Evolutionary conservation across 92 coral and sea anemone genomes (phyloP).

Genomic region (Blastomussa wellsi): DNA sequence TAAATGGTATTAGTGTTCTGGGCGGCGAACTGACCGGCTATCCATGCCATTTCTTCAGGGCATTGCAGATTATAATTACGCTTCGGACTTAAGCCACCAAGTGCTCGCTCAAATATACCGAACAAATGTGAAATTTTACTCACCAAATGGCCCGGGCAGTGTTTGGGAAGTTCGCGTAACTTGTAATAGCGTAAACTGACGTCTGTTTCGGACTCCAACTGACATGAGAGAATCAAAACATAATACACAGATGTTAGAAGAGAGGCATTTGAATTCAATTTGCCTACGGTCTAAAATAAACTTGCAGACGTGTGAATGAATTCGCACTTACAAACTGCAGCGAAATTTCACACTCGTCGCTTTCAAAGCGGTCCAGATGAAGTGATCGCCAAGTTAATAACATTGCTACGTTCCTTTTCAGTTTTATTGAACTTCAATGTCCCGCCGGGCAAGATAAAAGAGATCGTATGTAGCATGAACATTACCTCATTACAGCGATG

Average conservation of each 20-base stretch:
- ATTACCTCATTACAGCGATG: conserved; percentile 90
- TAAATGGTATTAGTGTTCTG: conserved; percentile 14
- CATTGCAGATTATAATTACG: conserved; percentile 21
- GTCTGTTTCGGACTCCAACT: conserved; percentile 83
- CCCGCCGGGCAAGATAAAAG: conserved; percentile 83
- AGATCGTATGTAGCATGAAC: conserved; percentile 61
- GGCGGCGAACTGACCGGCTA: conserved; percentile 33
- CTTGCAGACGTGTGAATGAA: conserved; percentile 67
- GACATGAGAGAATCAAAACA: conserved; percentile 56
- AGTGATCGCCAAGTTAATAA: conserved; percentile 36
- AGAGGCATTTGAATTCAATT: conserved; percentile 69
- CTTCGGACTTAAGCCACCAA: conserved; percentile 34
- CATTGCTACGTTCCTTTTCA: conserved; percentile 38
- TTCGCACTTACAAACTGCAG: conserved; percentile 6
- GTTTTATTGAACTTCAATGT: conserved; percentile 57
- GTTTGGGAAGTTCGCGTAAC: conserved; percentile 86
- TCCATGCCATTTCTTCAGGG: conserved; percentile 24
- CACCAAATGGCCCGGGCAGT: conserved; percentile 98
- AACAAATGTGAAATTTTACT: conserved; percentile 47
- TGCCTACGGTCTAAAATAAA: conserved; percentile 72
- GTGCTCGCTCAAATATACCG: conserved; percentile 40
- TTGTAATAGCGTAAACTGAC: conserved; percentile 69
- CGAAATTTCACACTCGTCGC: conserved; percentile 42
- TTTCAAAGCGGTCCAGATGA: conserved; percentile 47
- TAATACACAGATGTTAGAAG: conserved; percentile 48